Conservation (phyloP, 1,140 invertebrate genomes). For the Mesaphorura yosii region DNA sequence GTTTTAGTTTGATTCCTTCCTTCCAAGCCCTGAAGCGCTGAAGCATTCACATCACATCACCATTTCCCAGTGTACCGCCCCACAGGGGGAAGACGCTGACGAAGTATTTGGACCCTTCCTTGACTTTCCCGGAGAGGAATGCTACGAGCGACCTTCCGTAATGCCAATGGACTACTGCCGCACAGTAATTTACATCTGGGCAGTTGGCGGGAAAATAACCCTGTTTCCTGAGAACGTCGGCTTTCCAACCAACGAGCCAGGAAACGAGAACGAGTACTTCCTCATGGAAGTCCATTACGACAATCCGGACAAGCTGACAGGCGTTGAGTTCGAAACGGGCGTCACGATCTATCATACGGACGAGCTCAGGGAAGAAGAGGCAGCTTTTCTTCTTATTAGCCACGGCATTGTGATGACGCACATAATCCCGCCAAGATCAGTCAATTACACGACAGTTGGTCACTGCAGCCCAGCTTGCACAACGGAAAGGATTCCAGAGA, state of each 20-base stretch:
- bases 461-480: constrained; percentile 14
- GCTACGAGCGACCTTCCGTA: neutral
- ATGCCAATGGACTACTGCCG: constrained; percentile 5
- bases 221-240: constrained; percentile 64
- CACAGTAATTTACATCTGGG: constrained; percentile 1
- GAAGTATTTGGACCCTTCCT: neutral
- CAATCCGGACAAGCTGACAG: constrained; percentile 42
- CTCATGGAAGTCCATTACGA: constrained; percentile 84
- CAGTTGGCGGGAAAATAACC: neutral
- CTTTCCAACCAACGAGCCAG: constrained; percentile 55
- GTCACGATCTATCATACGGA: constrained; percentile 3
- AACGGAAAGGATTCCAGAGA: neutral
- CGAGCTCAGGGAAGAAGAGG: neutral
- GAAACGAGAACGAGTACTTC: constrained; percentile 51
- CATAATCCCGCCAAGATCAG: constrained; percentile 8
- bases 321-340: constrained; percentile 3
- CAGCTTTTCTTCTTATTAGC: neutral
- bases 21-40: neutral
- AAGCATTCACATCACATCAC: constrained; percentile 57
- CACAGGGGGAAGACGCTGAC: neutral
- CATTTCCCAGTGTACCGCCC: constrained; percentile 59
- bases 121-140: constrained; percentile 1
- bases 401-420: neutral
- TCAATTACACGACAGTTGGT: constrained; percentile 1
- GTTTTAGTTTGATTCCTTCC: neutral